These are phyloP conservation scores for Antheraea assamensis DNA, from an alignment of 2,888 invertebrate species.

Conservation along the genomic window DNA sequence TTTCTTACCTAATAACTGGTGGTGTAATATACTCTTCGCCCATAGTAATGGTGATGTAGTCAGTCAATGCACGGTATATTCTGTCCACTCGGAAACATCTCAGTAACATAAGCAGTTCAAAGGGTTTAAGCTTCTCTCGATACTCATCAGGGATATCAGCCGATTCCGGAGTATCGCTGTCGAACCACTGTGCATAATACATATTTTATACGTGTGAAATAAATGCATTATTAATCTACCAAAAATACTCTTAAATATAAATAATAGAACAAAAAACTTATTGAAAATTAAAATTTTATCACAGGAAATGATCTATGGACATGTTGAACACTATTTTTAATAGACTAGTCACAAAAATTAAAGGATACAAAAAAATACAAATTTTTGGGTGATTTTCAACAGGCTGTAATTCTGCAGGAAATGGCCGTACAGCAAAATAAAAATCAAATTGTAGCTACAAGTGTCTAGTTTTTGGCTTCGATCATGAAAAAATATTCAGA, in stretches of 20 bases:
- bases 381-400: too few relatives aligned
- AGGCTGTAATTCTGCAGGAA: too few relatives aligned
- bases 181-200: slow-evolving; percentile 86
- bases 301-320: too few relatives aligned
- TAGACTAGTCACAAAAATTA: too few relatives aligned
- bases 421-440: too few relatives aligned
- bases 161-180: slow-evolving; percentile 91
- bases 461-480: too few relatives aligned
- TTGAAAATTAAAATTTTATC: neutral
- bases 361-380: too few relatives aligned
- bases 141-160: slow-evolving; percentile 87
- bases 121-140: slow-evolving; percentile 83
- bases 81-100: slow-evolving; percentile 95
- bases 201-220: neutral
- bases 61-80: slow-evolving; percentile 91
- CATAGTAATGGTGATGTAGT: slow-evolving; percentile 91
- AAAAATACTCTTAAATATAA: neutral
- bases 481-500: too few relatives aligned
- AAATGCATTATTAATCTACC: neutral
- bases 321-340: too few relatives aligned
- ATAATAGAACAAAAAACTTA: neutral
- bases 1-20: slow-evolving; percentile 85
- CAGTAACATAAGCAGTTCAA: slow-evolving; percentile 90
- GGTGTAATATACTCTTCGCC: slow-evolving; percentile 95
- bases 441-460: too few relatives aligned